Evolutionary conservation across 2,113 vertebrate species (phyloP), one percentile per base, ranked within the genome.

Genomic region (Lutjanus erythropterus): DNA sequence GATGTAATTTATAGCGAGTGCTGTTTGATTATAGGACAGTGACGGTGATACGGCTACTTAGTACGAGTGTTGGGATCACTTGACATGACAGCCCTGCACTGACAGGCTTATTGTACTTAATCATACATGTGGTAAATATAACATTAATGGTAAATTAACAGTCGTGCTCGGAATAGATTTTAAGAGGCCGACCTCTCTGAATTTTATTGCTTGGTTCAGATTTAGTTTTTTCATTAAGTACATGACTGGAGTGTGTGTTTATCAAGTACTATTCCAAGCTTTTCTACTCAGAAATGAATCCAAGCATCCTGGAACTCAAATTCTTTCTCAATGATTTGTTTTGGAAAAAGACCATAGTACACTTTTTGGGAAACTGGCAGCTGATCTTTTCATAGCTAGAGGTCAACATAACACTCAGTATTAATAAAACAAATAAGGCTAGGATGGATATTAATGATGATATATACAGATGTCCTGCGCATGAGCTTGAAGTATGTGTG

Each of bases 401-500:
- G 83, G 82, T 86, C 89, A 89, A 71, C 73, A 78, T 75, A 80
- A 88, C 77, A 84, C 60, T 71, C 59, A 33, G 75, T 68, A 80
- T 85, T 78, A 89, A 84, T 83, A 89, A 70, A 88, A 89, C 73
- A 85, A 86, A 86, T 44, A 87, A 29, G 42, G 53, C 39, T 19
- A 9, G 62, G 82, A 80, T 73, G 71, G 79, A 87, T 88, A 77
- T 84, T 86, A 88, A 85, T 55, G 77, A 74, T 74, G 71, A 85
- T 86, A 78, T 86, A 78, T 60, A 83, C 61, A 86, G 72, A 87
- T 79, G 72, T 66, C 61, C n/a, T 61, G 76, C 12, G 11, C 69
- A 78, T 55, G 31, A 74, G 71, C 35, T 62, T 69, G 75, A 83
- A 75, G 80, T 78, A 80, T 83, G 78, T 86, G 78, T 86, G 78